Base-by-base conservation (phyloP, 1,140 invertebrate species). In the Zophobas morio region DNA sequence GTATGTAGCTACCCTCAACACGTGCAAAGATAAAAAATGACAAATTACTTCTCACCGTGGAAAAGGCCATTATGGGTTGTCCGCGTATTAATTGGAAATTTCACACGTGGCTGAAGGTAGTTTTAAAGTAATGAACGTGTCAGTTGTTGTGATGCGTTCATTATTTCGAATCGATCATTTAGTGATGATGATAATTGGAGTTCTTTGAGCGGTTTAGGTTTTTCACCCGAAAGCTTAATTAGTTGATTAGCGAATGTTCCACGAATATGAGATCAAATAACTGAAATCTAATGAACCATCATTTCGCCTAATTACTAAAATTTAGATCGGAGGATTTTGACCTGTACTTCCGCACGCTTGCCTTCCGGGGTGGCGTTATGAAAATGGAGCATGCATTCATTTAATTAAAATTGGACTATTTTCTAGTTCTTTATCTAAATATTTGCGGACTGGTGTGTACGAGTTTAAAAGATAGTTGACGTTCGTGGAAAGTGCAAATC, bases 31-130 rank as follows among this genome's bases (percentile, higher is more conserved):
- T 20, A 51, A 51, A 51, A 51, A 20, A 4, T 42, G 39, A 66
- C 33, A 42, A 42, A 66, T 66, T 34, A 32, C 33, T 60, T 60
- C 36, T n/a, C 49, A 20, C 3, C 37, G 39, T 20, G 60, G 60
- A 66, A 66, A 66, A 66, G 60, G n/a, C 60, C 56, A 6, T 53
- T 6, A 53, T 32, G 49, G 20, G 20, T 53, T 53, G 49, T 53
- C 56, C n/a, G 60, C 39, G 33, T 54, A 32, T 72, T 73, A 73
- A 73, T 73, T 73, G 71, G 71, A 73, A 73, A 73, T 73, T 73
- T 73, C 54, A 73, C 49, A 73, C 71, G 71, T 73, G 51, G 60
- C 37, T 66, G 60, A 66, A 39, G 60, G 60, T 42, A 39, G 60
- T 66, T 66, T 60, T 66, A 40, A 36, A 34, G 60, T 66, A 66